Evolutionary conservation across 37 sponge, comb jelly and placozoan genomes (phyloP), one percentile per base, ranked within the genome.

Genomic region (Sycon ciliatum): DNA sequence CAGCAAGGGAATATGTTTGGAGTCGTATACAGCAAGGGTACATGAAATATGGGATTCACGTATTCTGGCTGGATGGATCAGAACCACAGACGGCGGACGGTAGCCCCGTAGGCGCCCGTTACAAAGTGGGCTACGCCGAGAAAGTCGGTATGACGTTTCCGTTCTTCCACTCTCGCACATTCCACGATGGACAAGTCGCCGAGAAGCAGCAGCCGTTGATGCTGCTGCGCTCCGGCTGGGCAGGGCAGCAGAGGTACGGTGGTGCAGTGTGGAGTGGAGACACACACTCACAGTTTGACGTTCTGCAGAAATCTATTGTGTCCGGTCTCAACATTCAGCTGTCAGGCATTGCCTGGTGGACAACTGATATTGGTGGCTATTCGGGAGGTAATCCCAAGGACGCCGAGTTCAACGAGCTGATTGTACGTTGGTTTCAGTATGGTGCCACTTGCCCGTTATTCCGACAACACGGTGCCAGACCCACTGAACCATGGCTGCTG

Each of bases 341-440:
- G 32, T 60, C 63, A 30, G 63, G 63, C 9, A 60, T 60, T 60
- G 63, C 63, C 32, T 60, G 63, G 63, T 60, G 63, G 63, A 60
- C 63, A 7, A 60, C 63, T 23, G 63, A 60, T 18, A 60, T 60
- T 18, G 63, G 63, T 28, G 63, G 63, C 26, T 60, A 60, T 24
- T 11, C 22, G 7, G 63, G 63, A 22, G 63, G 63, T 11, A 60
- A 60, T 60, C 63, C 63, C 32, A 9, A 22, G 11, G 63, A 60
- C 16, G 31, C 63, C 9, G 63, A 60, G 16, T 60, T 60, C 26
- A 22, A 24, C 11, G 63, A 60, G 26, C 63, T 60, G 22, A 28
- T 60, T 28, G 63, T 60, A 24, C 11, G 63, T 11, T 60, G 63
- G 63, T 60, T 60, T 60, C 63, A 60, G 32, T 60, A 60, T 28